These are phyloP conservation scores for Plumapathes pennacea DNA, from an alignment of 92 coral and sea anemone genomes.

Conservation along the genomic window DNA sequence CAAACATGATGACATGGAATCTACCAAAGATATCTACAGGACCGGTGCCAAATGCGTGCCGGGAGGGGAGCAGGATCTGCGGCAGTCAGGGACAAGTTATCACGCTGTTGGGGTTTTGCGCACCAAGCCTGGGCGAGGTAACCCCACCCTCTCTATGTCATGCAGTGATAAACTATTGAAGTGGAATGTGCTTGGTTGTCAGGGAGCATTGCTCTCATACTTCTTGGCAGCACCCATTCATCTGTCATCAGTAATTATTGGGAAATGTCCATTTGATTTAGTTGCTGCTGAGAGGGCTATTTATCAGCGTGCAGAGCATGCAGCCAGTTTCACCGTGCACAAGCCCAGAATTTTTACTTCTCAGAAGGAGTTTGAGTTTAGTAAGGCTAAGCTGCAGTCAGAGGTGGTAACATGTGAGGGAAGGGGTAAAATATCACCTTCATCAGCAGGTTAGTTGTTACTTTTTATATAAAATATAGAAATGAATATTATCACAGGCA, in stretches of 20 bases:
- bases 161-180: slow-evolving; percentile 98
- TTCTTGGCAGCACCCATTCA: slow-evolving; percentile 71
- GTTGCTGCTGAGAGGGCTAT: slow-evolving; percentile 77
- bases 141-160: slow-evolving; percentile 95
- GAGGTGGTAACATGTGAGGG: slow-evolving; percentile 4
- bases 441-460: slow-evolving; percentile 58
- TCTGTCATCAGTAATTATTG: slow-evolving; percentile 79
- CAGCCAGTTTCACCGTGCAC: slow-evolving; percentile 28
- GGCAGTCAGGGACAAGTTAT: slow-evolving; percentile 61
- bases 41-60: slow-evolving; percentile 99
- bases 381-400: slow-evolving; percentile 30
- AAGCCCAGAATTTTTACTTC: slow-evolving; percentile 55
- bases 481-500: too few relatives aligned
- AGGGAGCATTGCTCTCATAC: slow-evolving; percentile 88
- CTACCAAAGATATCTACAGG: slow-evolving; percentile 75
- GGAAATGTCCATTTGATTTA: slow-evolving; percentile 67
- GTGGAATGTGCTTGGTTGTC: slow-evolving; percentile 94
- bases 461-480: too few relatives aligned
- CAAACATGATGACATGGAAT: too few relatives aligned
- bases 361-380: slow-evolving; percentile 61
- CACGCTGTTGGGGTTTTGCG: slow-evolving; percentile 78
- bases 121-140: slow-evolving; percentile 98
- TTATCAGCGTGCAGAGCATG: slow-evolving; percentile 63
- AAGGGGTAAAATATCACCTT: slow-evolving; percentile 39
- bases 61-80: slow-evolving; percentile 76